Conservation (phyloP, 2,113 vertebrate species). For the Cyanoderma ruficeps region DNA sequence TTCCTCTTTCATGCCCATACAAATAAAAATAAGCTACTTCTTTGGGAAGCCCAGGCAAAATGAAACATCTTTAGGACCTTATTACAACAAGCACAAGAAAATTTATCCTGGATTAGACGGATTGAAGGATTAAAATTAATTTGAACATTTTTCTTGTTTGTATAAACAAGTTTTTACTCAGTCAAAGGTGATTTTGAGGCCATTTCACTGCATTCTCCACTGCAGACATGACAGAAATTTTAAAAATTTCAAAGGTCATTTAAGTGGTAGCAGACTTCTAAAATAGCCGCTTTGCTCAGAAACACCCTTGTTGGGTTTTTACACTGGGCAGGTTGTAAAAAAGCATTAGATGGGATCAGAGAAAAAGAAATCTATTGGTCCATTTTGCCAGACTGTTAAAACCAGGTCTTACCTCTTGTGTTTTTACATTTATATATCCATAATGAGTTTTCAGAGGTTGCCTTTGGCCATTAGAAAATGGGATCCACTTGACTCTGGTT, state of each 20-base stretch:
- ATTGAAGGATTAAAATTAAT: neutral
- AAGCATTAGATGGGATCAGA: neutral
- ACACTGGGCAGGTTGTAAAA: neutral
- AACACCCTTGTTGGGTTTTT: neutral
- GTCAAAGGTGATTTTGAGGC: neutral
- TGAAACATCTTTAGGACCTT: neutral
- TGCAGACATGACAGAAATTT: conserved; percentile 16
- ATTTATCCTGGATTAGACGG: neutral
- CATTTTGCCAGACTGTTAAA: neutral
- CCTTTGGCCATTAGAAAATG: conserved; percentile 81
- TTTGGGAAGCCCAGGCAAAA: neutral
- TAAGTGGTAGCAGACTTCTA: neutral
- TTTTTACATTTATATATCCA: conserved; percentile 90
- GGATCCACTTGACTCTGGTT: conserved; percentile 79
- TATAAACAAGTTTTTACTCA: conserved; percentile 21
- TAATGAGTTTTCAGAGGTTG: conserved; percentile 83
- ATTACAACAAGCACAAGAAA: neutral
- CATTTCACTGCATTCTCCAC: neutral
- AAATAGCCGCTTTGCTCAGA: neutral
- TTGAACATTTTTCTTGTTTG: neutral
- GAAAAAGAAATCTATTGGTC: neutral
- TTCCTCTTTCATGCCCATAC: neutral
- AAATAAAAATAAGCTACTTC: neutral
- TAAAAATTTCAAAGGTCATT: neutral
- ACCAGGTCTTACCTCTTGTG: conserved; percentile 86